phyloP scores from a whole-genome alignment of 2,113 vertebrate genomes.

The Rhinoptilus africanus region DNA sequence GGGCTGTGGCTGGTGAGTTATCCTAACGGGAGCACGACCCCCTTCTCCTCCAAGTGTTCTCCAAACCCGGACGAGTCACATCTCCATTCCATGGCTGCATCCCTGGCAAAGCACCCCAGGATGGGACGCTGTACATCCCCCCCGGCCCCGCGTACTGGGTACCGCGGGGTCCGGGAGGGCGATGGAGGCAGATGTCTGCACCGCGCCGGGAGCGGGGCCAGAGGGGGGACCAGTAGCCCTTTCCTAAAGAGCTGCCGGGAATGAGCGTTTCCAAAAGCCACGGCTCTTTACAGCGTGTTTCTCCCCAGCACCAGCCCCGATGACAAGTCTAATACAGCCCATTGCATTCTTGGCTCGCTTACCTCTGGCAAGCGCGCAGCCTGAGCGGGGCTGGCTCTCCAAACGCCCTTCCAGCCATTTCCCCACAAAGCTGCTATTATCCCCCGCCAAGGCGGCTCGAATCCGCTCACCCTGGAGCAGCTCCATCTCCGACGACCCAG shows the following conservation, averaged over 20 bases:
- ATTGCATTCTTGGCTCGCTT: neutral
- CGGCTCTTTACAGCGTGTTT: neutral
- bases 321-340: neutral
- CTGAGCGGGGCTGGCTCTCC: neutral
- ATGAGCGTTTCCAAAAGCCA: neutral
- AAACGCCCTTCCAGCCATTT: neutral
- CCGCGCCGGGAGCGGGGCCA: fast-evolving
- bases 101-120: neutral
- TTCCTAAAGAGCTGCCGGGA: neutral
- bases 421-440: neutral
- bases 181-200: no score
- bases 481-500: neutral
- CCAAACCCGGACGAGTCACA: no score
- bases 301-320: neutral
- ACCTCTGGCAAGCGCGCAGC: neutral
- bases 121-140: neutral
- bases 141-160: fast-evolving
- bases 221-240: neutral
- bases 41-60: no score
- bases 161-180: fast-evolving
- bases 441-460: neutral
- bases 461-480: neutral
- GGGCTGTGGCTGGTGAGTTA: neutral
- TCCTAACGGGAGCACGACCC: neutral
- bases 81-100: neutral